Base-by-base conservation (phyloP, 2,113 vertebrate species). In the Equus quagga region DNA sequence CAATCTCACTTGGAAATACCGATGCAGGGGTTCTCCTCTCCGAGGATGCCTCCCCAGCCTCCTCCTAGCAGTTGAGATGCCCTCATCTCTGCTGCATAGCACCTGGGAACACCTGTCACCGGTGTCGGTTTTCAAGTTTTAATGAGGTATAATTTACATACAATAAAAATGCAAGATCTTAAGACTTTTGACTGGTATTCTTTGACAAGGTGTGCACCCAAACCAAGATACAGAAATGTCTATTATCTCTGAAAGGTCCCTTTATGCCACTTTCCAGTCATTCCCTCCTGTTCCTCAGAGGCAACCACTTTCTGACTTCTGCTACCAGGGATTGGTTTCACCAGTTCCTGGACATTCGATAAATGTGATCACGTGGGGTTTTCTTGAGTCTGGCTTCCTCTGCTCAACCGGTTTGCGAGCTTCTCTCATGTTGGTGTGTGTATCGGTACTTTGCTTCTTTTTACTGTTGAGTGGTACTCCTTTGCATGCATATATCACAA, bases 21-120 rank as follows among this genome's bases (percentile, higher is more conserved):
- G 9, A 41, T 5, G 18, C 4, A 1, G 3, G 0, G 9, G 17
- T 5, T 44, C 23, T 28, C 33, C 33, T 15, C 46, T 36, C 19
- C 49, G 28, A 83, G n/a, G 23, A 73, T 0, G 2, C 26, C 31
- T 79, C 36, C 31, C 33, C 1, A 67, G 76, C 41, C 26, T 24
- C 58, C 23, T 44, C 18, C 58, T 2, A 14, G 17, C 23, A 11
- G 3, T 8, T 6, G n/a, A 4, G 19, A 2, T 18, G 17, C 76
- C 31, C 44, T 60, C 58, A 15, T 28, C 13, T 56, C 44, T 1
- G 10, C 24, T 23, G 21, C n/a, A 75, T 0, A 46, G 83, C 21
- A 24, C 36, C 89, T 3, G 3, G 62, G 58, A 24, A 46, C 33
- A 33, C 56, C 69, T 41, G 54, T 28, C 80, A 33, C 15, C 8